Conservation (phyloP, 2,888 invertebrate genomes). For the Cantharis flavilabris region DNA sequence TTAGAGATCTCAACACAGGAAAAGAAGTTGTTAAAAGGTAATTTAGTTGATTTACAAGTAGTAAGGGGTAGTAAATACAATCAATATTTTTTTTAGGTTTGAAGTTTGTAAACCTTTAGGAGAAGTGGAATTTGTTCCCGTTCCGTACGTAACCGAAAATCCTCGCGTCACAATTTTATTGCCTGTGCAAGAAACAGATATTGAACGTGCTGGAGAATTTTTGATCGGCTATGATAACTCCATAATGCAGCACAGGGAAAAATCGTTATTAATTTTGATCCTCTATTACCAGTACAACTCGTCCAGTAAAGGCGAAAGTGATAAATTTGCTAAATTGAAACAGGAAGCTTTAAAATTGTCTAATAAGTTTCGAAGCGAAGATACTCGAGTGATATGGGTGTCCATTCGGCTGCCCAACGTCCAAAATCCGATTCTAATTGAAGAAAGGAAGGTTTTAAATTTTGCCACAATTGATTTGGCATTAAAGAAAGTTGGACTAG, state of each 20-base stretch:
- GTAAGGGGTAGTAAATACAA: not conserved
- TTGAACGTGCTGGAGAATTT: slow-evolving; percentile 66
- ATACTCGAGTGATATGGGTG: slow-evolving; percentile 71
- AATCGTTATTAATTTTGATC: slow-evolving; percentile 76
- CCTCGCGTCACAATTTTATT: slow-evolving; percentile 79
- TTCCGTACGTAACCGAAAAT: slow-evolving; percentile 96
- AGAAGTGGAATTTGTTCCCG: slow-evolving; percentile 84
- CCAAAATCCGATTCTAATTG: slow-evolving; percentile 44
- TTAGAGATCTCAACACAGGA: slow-evolving; percentile 57
- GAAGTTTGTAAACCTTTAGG: slow-evolving; percentile 85
- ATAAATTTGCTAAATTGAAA: slow-evolving; percentile 60
- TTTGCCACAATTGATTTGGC: slow-evolving; percentile 71
- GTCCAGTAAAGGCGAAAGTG: slow-evolving; percentile 64
- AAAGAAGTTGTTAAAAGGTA: slow-evolving; percentile 60
- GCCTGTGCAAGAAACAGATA: slow-evolving; percentile 65
- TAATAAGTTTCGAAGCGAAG: slow-evolving; percentile 69
- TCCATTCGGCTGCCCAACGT: slow-evolving; percentile 64
- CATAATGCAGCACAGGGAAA: slow-evolving; percentile 73
- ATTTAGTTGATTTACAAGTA: not conserved
- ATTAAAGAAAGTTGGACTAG: slow-evolving; percentile 70
- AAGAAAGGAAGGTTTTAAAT: slow-evolving; percentile 53
- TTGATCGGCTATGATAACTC: slow-evolving; percentile 71
- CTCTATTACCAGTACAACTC: slow-evolving; percentile 68
- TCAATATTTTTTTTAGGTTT: slow-evolving; percentile 58
- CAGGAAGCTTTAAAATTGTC: slow-evolving; percentile 65